These are phyloP conservation scores for Linurgus olivaceus DNA, from an alignment of 2,797 vertebrate species.

Conservation along the genomic window DNA sequence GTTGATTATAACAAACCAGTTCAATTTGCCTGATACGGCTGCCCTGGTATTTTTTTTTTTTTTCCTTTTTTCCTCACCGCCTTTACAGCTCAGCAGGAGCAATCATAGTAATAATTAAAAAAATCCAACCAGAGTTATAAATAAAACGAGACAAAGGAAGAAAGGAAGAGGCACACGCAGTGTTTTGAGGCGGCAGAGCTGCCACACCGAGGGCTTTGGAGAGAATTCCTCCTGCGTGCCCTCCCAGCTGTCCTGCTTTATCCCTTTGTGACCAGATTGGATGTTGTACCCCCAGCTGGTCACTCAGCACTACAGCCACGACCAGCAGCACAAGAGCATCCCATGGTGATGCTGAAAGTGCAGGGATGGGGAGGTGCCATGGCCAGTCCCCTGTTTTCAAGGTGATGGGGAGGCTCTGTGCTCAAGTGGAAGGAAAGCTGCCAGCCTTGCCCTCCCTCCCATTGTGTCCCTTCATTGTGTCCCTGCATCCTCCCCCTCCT, in stretches of 20 bases:
- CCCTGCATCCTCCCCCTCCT: background rate
- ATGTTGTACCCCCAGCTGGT: background rate
- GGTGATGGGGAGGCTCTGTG: background rate
- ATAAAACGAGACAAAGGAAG: constrained; percentile 15
- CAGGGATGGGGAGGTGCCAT: rapidly evolving
- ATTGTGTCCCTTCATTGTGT: rapidly evolving
- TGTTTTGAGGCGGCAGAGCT: background rate
- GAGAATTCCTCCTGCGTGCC: background rate
- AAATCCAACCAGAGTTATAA: constrained; percentile 17
- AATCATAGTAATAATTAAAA: constrained; percentile 44
- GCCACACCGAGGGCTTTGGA: background rate
- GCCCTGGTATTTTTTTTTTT: background rate
- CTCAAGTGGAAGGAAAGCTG: background rate
- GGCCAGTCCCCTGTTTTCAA: rapidly evolving
- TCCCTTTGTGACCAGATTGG: background rate
- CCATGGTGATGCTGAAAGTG: rapidly evolving
- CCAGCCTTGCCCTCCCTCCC: background rate
- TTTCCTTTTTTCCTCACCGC: background rate
- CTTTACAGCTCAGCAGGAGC: constrained; percentile 29
- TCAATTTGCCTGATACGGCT: constrained; percentile 20
- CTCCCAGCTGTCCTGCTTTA: background rate
- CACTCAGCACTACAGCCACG: rapidly evolving
- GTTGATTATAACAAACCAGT: constrained; percentile 3
- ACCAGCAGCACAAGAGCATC: background rate
- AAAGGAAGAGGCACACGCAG: background rate